A percentile compares a stretch with the other conserved stretches of the same genome.
Conservation (phyloP, 2,797 vertebrate species). For the Premnoplex brunnescens region DNA sequence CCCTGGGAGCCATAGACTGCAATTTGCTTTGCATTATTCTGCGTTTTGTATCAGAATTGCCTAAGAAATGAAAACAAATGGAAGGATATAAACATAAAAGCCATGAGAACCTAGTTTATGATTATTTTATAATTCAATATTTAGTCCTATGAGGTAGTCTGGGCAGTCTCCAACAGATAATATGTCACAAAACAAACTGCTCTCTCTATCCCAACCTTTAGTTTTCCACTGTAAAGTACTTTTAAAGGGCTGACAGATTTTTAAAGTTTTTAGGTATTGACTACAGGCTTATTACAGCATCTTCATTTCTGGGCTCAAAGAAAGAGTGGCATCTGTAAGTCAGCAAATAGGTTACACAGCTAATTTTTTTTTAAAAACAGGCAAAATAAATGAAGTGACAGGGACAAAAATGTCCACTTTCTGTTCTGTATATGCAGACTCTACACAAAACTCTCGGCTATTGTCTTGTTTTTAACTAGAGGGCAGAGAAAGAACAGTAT, state of each 20-base stretch:
- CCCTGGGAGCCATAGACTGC: not conserved
- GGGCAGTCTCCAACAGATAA: not conserved
- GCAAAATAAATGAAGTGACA: not conserved
- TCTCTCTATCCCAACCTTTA: not conserved
- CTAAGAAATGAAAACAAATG: conserved; percentile 54
- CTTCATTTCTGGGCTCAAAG: not conserved
- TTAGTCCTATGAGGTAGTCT: conserved; percentile 15
- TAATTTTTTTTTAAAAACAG: not conserved
- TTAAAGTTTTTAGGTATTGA: not conserved
- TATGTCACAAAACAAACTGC: not conserved
- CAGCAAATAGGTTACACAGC: not conserved
- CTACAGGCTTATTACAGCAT: not conserved
- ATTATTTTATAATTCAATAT: conserved; percentile 47
- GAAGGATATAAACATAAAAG: conserved; percentile 42
- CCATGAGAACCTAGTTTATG: not conserved
- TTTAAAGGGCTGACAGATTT: not conserved
- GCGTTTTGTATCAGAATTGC: conserved; percentile 30
- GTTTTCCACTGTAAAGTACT: not conserved
- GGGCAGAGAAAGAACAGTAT: not conserved
- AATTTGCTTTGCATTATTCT: conserved; percentile 53
- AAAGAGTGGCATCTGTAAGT: not conserved
- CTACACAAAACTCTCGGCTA: not conserved
- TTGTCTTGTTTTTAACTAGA: not conserved
- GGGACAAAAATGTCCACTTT: not conserved
- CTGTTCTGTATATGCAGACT: not conserved